Evolutionary conservation across 2,797 vertebrate species (phyloP), one percentile per base, ranked within the genome.

Genomic region (Numenius phaeopus): DNA sequence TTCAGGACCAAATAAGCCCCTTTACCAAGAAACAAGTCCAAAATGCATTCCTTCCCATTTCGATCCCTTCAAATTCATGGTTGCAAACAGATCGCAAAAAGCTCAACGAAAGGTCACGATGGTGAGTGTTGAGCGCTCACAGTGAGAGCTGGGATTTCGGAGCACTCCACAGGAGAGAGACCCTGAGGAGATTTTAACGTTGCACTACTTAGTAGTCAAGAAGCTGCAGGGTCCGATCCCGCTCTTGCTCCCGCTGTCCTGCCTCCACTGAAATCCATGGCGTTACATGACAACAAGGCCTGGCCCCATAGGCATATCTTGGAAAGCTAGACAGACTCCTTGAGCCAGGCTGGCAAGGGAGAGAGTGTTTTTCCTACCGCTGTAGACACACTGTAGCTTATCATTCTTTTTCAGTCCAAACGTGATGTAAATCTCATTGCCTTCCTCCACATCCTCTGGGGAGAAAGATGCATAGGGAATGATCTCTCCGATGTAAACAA

Each of bases 401-500:
- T 54, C 26, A 22, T 52, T 37, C 67, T 62, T 96, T 44, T 61
- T 57, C 83, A 47, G 83, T 54, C 71, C 50, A 46, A 59, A 49
- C 47, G 76, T 10, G 42, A 39, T 29, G n/a, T 15, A 62, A 80
- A 49, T 13, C 17, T 81, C 73, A 37, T 26, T 16, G 46, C 47
- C 42, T 50, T 87, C 52, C 46, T 39, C 57, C 49, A 87, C 49
- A 29, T 27, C 7, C 65, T 21, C 40, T 12, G 66, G 94, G 78
- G 23, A 49, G n/a, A 37, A 72, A 61, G 70, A 62, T 50, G 66
- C 80, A 58, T 61, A 78, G 67, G 66, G 34, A 71, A 69, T 40
- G 79, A 58, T 83, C 66, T 86, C 84, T 89, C 80, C 75, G 95
- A 67, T 69, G 81, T 89, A 91, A 96, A 97, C 91, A 94, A 78